Evolutionary conservation across 2,888 invertebrate species (phyloP).

Genomic region (Carabus problematicus): DNA sequence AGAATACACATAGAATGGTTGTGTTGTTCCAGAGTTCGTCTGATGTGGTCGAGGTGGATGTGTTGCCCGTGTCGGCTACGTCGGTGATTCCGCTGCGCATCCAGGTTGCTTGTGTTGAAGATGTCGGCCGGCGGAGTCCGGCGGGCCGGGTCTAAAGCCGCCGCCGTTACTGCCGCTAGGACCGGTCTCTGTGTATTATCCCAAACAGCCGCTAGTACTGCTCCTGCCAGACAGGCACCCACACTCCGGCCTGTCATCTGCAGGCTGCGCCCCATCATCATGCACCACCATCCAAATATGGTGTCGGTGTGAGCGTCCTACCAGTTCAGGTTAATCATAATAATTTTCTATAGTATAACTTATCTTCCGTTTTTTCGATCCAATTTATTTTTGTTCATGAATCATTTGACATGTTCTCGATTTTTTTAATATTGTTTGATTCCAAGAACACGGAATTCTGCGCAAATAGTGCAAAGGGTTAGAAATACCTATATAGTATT

Average conservation of each 20-base stretch:
- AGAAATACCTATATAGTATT: no score
- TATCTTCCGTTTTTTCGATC: no score
- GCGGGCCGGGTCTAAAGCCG: slow-evolving; percentile 17
- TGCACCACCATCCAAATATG: slow-evolving; percentile 17
- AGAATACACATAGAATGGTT: no score
- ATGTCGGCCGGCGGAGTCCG: slow-evolving; percentile 24
- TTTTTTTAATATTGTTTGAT: no score
- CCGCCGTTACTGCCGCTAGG: background rate
- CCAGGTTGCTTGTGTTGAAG: slow-evolving; percentile 13
- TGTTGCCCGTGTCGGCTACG: slow-evolving; percentile 1
- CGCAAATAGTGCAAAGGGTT: no score
- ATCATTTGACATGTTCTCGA: no score
- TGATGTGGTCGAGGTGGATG: background rate
- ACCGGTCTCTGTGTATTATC: background rate
- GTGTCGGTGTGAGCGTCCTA: background rate
- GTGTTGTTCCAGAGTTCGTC: background rate
- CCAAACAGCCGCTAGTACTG: slow-evolving; percentile 6
- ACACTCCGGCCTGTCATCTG: background rate
- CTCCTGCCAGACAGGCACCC: slow-evolving; percentile 5
- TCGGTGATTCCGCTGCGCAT: background rate
- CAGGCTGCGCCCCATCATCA: background rate
- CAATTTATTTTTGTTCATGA: no score
- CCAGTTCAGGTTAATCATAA: no score
- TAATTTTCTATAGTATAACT: no score
- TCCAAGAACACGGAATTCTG: no score